These are phyloP conservation scores for Rhinopomastus cyanomelas DNA, from an alignment of 2,113 vertebrate species.

Conservation along the genomic window DNA sequence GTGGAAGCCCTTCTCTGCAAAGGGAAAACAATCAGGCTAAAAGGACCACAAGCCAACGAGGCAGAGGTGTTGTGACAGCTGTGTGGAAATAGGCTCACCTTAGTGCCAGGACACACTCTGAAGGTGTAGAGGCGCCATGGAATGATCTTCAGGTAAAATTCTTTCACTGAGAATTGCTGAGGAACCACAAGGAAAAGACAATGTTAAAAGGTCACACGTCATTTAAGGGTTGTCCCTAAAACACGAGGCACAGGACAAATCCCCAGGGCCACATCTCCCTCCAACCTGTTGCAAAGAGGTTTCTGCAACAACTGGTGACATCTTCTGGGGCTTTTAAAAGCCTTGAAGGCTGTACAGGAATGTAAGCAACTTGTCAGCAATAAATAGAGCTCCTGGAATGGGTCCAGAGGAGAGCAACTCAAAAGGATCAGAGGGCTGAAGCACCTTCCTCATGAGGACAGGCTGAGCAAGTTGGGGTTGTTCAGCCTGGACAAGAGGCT, in stretches of 20 bases:
- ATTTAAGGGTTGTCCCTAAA: background rate
- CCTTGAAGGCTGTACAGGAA: background rate
- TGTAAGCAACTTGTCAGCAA: background rate
- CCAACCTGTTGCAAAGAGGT: background rate
- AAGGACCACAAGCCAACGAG: background rate
- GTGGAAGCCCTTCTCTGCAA: background rate
- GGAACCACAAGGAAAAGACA: slow-evolving; percentile 56
- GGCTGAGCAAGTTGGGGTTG: no score
- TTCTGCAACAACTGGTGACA: background rate
- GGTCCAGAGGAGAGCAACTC: no score
- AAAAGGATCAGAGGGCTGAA: no score
- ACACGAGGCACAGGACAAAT: background rate
- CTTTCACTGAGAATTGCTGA: slow-evolving; percentile 99
- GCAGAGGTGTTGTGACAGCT: background rate
- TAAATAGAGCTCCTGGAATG: background rate
- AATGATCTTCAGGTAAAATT: slow-evolving; percentile 99
- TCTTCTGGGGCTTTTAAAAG: background rate
- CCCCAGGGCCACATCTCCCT: background rate
- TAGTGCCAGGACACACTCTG: slow-evolving; percentile 97
- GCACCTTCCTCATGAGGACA: no score
- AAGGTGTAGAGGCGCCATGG: slow-evolving; percentile 98
- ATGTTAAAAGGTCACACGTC: background rate
- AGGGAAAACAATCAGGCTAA: background rate
- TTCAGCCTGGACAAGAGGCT: no score
- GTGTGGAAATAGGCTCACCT: slow-evolving; percentile 75